Base-by-base conservation (phyloP, 2,113 vertebrate species). In the Verasper variegatus region DNA sequence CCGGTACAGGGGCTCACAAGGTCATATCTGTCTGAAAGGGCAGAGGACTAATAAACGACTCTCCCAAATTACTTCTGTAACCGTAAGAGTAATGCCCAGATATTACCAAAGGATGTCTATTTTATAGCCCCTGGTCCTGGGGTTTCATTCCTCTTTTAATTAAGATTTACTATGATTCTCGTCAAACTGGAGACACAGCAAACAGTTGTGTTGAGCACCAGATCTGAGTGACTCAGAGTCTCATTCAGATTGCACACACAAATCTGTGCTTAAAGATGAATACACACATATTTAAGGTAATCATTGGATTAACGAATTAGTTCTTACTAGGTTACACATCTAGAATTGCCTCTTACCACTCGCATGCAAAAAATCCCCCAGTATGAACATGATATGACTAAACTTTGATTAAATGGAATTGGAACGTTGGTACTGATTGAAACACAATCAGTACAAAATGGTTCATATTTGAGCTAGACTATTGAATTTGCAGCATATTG, bases 11-110 rank as follows among this genome's bases (percentile, higher is more conserved):
- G 79, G 75, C 82, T 78, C 58, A 45, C 85, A 92, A 92, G 92
- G 92, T 94, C 90, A 92, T 73, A 67, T 81, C 80, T 89, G 82
- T 52, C 84, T 88, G 24, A 87, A 91, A 91, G 90, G 90, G 86
- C 82, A 90, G 61, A 74, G 66, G 86, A 74, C 76, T 86, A 92
- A 91, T 90, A 90, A 90, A 89, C 81, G 73, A 67, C 80, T 76
- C 57, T 74, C 61, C 74, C 68, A 87, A 92, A 90, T 91, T 82
- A 83, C 87, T 88, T 90, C 62, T 74, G 21, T 69, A 64, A 83
- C 82, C 81, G 73, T 90, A 80, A 85, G 80, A 86, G 68, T 82
- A 85, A 90, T 88, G 73, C 75, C 74, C 69, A 83, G 80, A 83
- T 86, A 86, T 86, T 88, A 90, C 73, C 58, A 70, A 76, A 82